A percentile compares a stretch with the other conserved stretches of the same genome.
Evolutionary conservation across 2,888 invertebrate genomes (phyloP).

Genomic region (Eueremaeus valkanovi): DNA sequence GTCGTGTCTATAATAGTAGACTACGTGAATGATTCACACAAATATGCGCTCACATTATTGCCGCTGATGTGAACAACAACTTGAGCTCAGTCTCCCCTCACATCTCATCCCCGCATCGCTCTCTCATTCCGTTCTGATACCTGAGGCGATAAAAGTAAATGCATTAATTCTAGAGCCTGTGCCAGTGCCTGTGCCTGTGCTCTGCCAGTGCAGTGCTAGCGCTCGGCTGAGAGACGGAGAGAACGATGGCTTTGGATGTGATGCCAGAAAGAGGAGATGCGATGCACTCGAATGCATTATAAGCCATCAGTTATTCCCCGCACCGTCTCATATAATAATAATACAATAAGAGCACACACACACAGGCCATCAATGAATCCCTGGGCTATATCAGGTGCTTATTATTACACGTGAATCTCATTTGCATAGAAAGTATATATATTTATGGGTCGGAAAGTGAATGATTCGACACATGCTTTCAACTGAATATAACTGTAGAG

Average conservation of each 20-base stretch:
- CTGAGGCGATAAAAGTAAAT: slow-evolving; percentile 27
- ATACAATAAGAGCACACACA: too few relatives aligned
- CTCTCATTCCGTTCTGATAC: slow-evolving; percentile 13
- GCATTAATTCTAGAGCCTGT: background rate
- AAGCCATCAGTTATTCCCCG: background rate
- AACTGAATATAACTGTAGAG: too few relatives aligned
- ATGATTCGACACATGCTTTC: background rate
- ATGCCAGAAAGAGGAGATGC: background rate
- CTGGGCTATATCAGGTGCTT: slow-evolving; percentile 20
- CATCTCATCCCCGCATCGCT: slow-evolving; percentile 15
- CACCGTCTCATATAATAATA: background rate
- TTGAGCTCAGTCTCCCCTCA: slow-evolving; percentile 1
- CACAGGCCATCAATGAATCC: background rate
- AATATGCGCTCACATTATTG: slow-evolving; percentile 20
- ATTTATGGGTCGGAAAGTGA: slow-evolving; percentile 9
- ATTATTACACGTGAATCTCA: slow-evolving; percentile 23
- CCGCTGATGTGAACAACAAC: slow-evolving; percentile 8
- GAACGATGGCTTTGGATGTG: too few relatives aligned
- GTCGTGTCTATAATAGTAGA: slow-evolving; percentile 4
- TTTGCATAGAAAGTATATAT: slow-evolving; percentile 19
- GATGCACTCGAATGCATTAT: slow-evolving; percentile 12
- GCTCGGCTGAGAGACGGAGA: background rate
- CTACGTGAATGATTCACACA: slow-evolving; percentile 15
- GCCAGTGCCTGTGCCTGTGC: background rate
- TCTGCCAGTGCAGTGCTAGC: background rate